phyloP scores from a whole-genome alignment of 2,113 vertebrate species.

The Climacteris rufus region DNA sequence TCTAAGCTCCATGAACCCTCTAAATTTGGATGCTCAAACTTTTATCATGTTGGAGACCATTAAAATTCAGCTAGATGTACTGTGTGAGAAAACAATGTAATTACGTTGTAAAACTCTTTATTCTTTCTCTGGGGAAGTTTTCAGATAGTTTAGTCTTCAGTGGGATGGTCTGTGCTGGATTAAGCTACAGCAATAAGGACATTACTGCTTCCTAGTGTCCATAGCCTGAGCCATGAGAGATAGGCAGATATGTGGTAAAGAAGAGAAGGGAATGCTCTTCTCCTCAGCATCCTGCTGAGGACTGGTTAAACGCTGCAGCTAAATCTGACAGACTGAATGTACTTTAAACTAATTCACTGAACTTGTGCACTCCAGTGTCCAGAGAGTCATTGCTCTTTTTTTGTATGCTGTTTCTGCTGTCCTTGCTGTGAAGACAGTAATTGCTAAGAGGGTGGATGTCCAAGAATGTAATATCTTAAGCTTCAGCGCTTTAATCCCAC shows the following conservation, averaged over 20 bases:
- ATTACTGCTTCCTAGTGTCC: neutral
- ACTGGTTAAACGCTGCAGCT: neutral
- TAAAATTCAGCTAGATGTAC: neutral
- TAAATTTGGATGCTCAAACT: neutral
- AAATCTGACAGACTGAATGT: neutral
- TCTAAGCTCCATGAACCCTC: neutral
- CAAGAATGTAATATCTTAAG: neutral
- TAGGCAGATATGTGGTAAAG: neutral
- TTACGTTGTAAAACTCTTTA: neutral
- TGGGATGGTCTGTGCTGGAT: neutral
- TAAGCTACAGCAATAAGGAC: neutral
- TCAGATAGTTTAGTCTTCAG: neutral
- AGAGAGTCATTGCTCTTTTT: neutral
- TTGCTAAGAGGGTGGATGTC: neutral
- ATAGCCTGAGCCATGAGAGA: rapidly evolving
- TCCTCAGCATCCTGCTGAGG: neutral
- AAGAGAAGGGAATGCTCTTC: neutral
- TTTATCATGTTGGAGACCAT: neutral
- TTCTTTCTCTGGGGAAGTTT: neutral
- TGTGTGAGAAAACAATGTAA: neutral
- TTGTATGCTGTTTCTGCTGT: neutral
- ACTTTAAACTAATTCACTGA: neutral
- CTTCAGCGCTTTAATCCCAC: neutral
- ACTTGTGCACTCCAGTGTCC: neutral
- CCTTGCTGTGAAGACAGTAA: neutral